Evolutionary conservation across 2,888 invertebrate species (phyloP), one percentile per base, ranked within the genome.

Genomic region (Drosophila kanekoi): DNA sequence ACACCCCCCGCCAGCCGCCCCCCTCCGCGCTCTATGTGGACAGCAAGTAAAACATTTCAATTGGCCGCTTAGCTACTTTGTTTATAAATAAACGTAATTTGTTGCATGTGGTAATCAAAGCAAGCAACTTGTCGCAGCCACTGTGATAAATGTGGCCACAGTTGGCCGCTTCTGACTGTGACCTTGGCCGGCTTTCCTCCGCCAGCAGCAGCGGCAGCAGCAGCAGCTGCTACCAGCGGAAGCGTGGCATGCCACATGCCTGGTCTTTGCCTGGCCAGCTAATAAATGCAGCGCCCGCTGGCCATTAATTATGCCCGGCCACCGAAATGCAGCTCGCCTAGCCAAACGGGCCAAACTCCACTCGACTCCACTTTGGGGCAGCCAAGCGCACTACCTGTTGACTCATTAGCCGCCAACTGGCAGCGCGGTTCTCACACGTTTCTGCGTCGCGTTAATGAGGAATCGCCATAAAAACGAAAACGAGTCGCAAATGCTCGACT

Each of bases 361-460:
- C 28, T 45, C 32, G 54, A 49, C 72, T 56, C 37, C 52, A 45
- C 59, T 32, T 59, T 52, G 52, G 52, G 68, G 67, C 86, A 89
- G 79, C 75, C 82, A 89, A 89, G 88, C 89, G 82, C 65, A 70
- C 67, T 77, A 88, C 90, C 90, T 84, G 84, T 86, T 88, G 87
- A 79, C 85, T 89, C 72, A 79, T 81, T 85, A 85, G 62, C 47
- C 41, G 49, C 38, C 43, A 49, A 45, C 57, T 45, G 58, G 56
- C 60, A 43, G 38, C 11, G 18, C 23, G 32, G 11, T 54, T 53
- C 53, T 38, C 71, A 64, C 61, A 60, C 54, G 63, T 58, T 60
- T 58, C 62, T 65, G 78, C 51, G 84, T 28, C 18, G 58, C 69
- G 76, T 59, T 86, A 86, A 77, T 82, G 69, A 81, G 81, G 62